phyloP scores from a whole-genome alignment of 2,888 invertebrate species.

The Erebia ligea region DNA sequence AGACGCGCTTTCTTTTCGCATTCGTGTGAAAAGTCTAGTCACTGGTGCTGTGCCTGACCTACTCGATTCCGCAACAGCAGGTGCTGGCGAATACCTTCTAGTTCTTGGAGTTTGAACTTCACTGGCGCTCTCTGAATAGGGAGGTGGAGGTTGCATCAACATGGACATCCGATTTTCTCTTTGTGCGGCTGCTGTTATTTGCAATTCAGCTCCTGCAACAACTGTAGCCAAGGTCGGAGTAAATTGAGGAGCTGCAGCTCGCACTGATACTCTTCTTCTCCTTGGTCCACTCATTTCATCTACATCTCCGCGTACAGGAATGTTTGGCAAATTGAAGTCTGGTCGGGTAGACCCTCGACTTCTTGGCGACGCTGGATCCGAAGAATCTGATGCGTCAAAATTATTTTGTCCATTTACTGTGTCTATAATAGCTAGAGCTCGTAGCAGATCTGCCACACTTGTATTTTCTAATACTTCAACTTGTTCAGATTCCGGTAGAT shows the following conservation, averaged over 20 bases:
- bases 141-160: constrained; percentile 75
- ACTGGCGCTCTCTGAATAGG: constrained; percentile 65
- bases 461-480: constrained; percentile 90
- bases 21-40: constrained; percentile 72
- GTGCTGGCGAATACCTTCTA: constrained; percentile 74
- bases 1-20: constrained; percentile 66
- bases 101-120: constrained; percentile 59
- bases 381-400: constrained; percentile 35
- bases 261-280: constrained; percentile 71
- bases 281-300: constrained; percentile 66
- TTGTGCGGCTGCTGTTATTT: constrained; percentile 71
- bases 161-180: constrained; percentile 75
- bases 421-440: constrained; percentile 88
- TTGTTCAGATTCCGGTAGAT: constrained; percentile 72
- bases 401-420: constrained; percentile 58
- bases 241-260: constrained; percentile 70
- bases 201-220: constrained; percentile 72
- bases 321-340: constrained; percentile 59
- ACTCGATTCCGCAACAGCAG: constrained; percentile 60
- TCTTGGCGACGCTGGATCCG: constrained; percentile 49
- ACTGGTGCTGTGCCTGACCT: constrained; percentile 68
- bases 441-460: constrained; percentile 90
- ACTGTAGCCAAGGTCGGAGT: constrained; percentile 76
- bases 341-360: constrained; percentile 67
- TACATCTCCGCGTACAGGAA: constrained; percentile 53